Evolutionary conservation across 2,888 invertebrate genomes (phyloP).

Genomic region (Cheilosia impressa): DNA sequence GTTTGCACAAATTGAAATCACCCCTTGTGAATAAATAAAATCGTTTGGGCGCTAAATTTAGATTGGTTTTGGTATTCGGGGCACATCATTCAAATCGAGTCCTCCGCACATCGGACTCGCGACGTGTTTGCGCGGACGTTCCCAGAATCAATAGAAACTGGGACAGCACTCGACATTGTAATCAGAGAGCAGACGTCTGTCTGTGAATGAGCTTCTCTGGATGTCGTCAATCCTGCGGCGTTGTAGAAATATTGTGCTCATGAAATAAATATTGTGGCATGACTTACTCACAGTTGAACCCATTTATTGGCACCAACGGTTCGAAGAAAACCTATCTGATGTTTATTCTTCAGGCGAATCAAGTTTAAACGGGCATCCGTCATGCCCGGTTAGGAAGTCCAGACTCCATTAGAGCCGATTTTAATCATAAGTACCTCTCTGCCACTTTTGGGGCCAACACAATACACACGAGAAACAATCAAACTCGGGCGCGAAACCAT

Average conservation of each 20-base stretch:
- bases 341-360: constrained; percentile 2
- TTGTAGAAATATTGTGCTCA: too few relatives aligned
- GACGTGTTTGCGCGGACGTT: constrained; percentile 30
- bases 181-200: constrained; percentile 8
- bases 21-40: constrained; percentile 39
- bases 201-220: constrained; percentile 39
- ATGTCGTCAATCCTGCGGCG: constrained; percentile 21
- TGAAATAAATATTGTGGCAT: neutral
- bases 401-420: constrained; percentile 25
- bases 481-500: constrained; percentile 62
- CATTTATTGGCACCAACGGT: constrained; percentile 29
- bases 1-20: constrained; percentile 39
- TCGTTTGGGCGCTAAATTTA: constrained; percentile 52
- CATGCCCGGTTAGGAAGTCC: constrained; percentile 31
- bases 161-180: constrained; percentile 56
- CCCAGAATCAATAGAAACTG: constrained; percentile 49
- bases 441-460: constrained; percentile 18
- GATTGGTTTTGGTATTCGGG: constrained; percentile 35
- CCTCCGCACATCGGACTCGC: constrained; percentile 7
- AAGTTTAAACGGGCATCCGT: constrained; percentile 6
- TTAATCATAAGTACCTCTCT: constrained; percentile 39
- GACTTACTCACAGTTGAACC: constrained; percentile 1
- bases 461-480: constrained; percentile 49
- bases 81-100: constrained; percentile 34
- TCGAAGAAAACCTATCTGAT: constrained; percentile 25